Base-by-base conservation (phyloP, 2,797 vertebrate genomes). In the Melanotaenia nigrans region DNA sequence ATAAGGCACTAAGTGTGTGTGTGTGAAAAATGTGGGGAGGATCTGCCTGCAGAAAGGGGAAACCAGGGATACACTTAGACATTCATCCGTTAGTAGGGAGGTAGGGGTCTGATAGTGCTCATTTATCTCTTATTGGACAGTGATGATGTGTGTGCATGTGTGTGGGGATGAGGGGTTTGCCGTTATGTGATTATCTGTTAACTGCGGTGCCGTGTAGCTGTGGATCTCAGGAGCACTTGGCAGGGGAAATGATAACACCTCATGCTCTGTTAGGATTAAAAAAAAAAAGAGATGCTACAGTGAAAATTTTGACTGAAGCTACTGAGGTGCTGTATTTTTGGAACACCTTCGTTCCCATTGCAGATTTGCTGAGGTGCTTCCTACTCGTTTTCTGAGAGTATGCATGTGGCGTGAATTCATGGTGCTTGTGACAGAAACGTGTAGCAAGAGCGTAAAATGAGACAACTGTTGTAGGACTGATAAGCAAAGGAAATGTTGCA, bases 91-190 rank as follows among this genome's bases (percentile, higher is more conserved):
- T 83, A 71, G 70, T 68, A 71, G 73, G 74, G 83, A 82, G 73
- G 85, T 81, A 25, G 83, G 82, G 87, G 77, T 81, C 75, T 81
- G 86, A 89, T 89, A 38, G 82, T 18, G 60, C 83, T 89, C 85
- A 87, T 88, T 82, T 87, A 85, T 91, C 84, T 88, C 54, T 0
- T 67, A 63, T 56, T 73, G 82, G 82, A 89, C 76, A 73, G 74
- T 40, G 2, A 58, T 77, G 70, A 55, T 77, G 73, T 18, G 33
- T 63, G 75, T 69, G 77, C 72, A 25, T 68, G 77, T 79, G 65
- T 71, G 71, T 73, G 49, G 68, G 30, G 33, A 33, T 61, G 66
- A 68, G 63, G 69, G 30, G 56, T 14, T 47, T 49, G 40, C 71
- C 75, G 64, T 75, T 68, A 74, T 75, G 79, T 81, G 84, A 87